Evolutionary conservation across 1,140 invertebrate genomes (phyloP), one percentile per base, ranked within the genome.

Genomic region (Holotrichia oblita): DNA sequence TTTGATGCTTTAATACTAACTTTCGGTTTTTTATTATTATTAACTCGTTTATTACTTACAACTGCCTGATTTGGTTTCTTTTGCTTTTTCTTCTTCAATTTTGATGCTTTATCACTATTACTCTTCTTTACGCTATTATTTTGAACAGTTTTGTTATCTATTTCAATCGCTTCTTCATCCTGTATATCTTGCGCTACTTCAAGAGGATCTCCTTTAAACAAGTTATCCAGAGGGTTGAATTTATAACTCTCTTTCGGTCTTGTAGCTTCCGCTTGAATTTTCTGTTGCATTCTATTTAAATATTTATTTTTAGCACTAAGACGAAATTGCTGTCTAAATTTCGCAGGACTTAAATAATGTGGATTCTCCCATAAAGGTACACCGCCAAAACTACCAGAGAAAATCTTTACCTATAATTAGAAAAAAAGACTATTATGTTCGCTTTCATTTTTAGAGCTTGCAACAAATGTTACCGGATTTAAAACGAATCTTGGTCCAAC

Each of bases 401-500:
- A 99, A 83, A 93, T 91, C 88, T 92, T 92, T 0, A 92, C 89
- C 89, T 90, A 79, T 27, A 55, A 55, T 55, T n/a, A 78, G 77
- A 77, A 83, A 85, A 73, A 77, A 40, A 76, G 14, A 48, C 48
- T 64, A n/a, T 34, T 14, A 27, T 73, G 12, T 40, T 41, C 48
- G 41, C 14, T 2, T 20, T 3, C 24, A 8, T 1, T 69, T 27
- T 69, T 69, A 3, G 3, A 24, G 0, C 1, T 22, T 6, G 24
- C 7, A 24, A 9, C 6, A 40, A 17, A 64, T 22, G 73, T 94
- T 82, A 99, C 96, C 6, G 97, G 97, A 89, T 99, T 98, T 81
- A 99, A 89, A 0, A 98, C 95, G 91, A 99, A 98, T 88, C 98
- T 90, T 8, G 97, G 98, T 59, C 97, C 98, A 84, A 99, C 97